Base-by-base conservation (phyloP, 2,113 vertebrate species). In the Neoarius graeffei region DNA sequence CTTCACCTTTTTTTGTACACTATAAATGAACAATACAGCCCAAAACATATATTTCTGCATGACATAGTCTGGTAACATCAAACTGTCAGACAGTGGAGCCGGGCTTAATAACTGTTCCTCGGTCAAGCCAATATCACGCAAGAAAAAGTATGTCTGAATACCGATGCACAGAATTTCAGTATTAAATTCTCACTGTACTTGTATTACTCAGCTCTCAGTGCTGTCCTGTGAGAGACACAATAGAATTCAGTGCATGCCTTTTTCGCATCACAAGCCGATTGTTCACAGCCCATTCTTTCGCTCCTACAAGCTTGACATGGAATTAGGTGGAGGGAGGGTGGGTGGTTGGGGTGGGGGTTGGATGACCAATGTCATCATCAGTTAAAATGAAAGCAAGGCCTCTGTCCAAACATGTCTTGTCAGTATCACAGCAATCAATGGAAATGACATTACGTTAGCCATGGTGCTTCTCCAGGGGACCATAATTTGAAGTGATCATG, bases 401-500 rank as follows among this genome's bases (percentile, higher is more conserved):
- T 77, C 60, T 23, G 80, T 88, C 87, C 87, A 88, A 88, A 88
- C 87, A 79, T 85, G 88, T 84, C 87, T 85, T 84, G 76, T 88
- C 85, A 85, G 83, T 27, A 87, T 85, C 90, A 64, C 69, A 83
- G 20, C 86, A 87, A 87, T 91, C 90, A 80, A 91, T 91, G 74
- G 83, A 86, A 91, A 91, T 23, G 59, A 87, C 86, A 86, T 90
- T 89, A 89, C 69, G 27, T 50, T 89, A 50, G 83, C 90, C 86
- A 52, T 83, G 88, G 69, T 80, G 90, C 83, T 87, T 79, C 84
- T 91, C 90, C 83, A 67, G 88, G 67, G 90, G 86, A 83, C 67
- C 23, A 62, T 90, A 90, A 90, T 90, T 89, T 84, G 87, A 87
- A 88, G 90, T 81, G 85, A 90, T 77, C 42, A 81, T 89, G 90